These are phyloP conservation scores for Bombyx mandarina DNA, from an alignment of 1,140 invertebrate genomes.

Conservation along the genomic window DNA sequence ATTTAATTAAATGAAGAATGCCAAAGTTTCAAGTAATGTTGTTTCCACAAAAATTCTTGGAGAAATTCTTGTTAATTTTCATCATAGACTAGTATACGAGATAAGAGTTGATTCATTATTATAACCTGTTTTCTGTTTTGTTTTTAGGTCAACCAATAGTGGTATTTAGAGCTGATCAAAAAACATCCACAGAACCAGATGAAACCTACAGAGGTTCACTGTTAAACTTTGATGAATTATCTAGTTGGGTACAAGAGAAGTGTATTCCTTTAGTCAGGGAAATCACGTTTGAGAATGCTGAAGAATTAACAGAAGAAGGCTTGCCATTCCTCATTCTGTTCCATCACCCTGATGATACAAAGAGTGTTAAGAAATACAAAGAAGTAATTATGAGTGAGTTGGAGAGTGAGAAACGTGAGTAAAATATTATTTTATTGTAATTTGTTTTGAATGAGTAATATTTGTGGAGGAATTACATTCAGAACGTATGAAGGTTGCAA, in stretches of 20 bases:
- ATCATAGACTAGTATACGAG: too few relatives aligned
- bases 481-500: too few relatives aligned
- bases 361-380: constrained; percentile 90
- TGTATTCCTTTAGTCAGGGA: constrained; percentile 92
- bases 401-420: constrained; percentile 89
- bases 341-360: constrained; percentile 88
- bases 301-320: constrained; percentile 98
- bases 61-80: too few relatives aligned
- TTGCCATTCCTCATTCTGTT: constrained; percentile 99
- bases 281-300: constrained; percentile 99
- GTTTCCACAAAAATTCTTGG: too few relatives aligned
- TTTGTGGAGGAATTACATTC: too few relatives aligned
- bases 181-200: constrained; percentile 83
- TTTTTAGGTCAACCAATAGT: constrained; percentile 75
- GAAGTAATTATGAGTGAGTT: constrained; percentile 86
- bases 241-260: constrained; percentile 90
- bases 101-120: neutral
- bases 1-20: too few relatives aligned
- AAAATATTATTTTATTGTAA: too few relatives aligned
- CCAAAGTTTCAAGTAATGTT: too few relatives aligned
- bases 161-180: constrained; percentile 85
- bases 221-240: constrained; percentile 82
- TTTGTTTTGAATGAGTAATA: too few relatives aligned
- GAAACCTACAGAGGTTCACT: constrained; percentile 84
- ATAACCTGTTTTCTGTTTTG: constrained; percentile 1